Evolutionary conservation across 2,113 vertebrate species (phyloP).

Genomic region (Synodontis membranacea): DNA sequence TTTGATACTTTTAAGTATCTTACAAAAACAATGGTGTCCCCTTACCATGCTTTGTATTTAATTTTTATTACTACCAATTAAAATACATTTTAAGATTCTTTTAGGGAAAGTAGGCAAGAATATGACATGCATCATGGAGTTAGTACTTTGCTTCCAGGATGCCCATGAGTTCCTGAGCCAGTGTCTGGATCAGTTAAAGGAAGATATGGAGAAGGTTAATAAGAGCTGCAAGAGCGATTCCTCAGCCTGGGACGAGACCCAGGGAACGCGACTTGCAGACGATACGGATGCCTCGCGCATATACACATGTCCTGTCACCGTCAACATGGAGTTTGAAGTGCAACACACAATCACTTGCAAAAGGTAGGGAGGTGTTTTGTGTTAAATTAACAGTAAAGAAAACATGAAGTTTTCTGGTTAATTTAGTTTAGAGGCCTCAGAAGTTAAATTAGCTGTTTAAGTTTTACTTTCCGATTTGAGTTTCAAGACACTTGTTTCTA

Average conservation of each 20-base stretch:
- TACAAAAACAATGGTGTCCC: background rate
- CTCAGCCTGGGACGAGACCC: slow-evolving; percentile 74
- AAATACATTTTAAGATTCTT: background rate
- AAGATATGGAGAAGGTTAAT: slow-evolving; percentile 95
- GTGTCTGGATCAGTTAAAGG: slow-evolving; percentile 97
- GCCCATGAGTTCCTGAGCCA: slow-evolving; percentile 98
- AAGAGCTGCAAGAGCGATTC: slow-evolving; percentile 87
- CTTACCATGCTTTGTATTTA: too few species aligned
- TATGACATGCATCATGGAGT: background rate
- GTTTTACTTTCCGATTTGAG: too few species aligned
- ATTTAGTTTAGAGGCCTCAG: too few species aligned
- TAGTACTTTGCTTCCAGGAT: slow-evolving; percentile 73
- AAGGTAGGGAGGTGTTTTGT: slow-evolving; percentile 77
- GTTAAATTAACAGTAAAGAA: too few species aligned
- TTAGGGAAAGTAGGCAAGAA: background rate
- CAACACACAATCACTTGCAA: slow-evolving; percentile 97
- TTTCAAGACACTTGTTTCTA: background rate
- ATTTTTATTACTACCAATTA: background rate
- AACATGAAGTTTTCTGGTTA: too few species aligned
- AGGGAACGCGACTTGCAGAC: slow-evolving; percentile 66
- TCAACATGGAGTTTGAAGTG: slow-evolving; percentile 97
- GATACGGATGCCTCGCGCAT: slow-evolving; percentile 83
- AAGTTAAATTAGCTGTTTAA: background rate
- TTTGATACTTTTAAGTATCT: too few species aligned
- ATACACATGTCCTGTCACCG: slow-evolving; percentile 91